Conservation (phyloP, 2,797 vertebrate species). For the Tympanoctomys barrerae region DNA sequence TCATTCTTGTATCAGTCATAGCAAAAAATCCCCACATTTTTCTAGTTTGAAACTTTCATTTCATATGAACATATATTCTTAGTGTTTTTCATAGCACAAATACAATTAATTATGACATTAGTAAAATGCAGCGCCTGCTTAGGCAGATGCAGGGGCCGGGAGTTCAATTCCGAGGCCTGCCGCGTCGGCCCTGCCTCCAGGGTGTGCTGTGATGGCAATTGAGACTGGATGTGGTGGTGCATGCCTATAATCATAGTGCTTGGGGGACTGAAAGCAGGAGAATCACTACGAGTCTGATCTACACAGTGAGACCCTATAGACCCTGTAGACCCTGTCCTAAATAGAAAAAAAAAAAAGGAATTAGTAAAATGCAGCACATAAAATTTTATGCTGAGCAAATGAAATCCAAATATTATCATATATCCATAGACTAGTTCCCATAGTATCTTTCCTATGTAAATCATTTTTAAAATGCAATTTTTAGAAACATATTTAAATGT, state of each 20-base stretch:
- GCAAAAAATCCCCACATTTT: conserved; percentile 54
- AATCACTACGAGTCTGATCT: too few relatives aligned
- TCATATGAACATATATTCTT: conserved; percentile 59
- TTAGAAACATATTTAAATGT: conserved; percentile 63
- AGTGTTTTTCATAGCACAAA: conserved; percentile 75
- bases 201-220: too few relatives aligned
- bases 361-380: conserved; percentile 77
- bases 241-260: too few relatives aligned
- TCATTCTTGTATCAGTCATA: conserved; percentile 64
- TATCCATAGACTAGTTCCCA: conserved; percentile 33
- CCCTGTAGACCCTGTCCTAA: too few relatives aligned
- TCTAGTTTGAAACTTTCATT: conserved; percentile 68
- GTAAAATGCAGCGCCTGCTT: conserved; percentile 66
- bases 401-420: conserved; percentile 63
- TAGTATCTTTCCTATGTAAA: conserved; percentile 64
- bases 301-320: too few relatives aligned
- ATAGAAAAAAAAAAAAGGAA: neutral
- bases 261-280: too few relatives aligned
- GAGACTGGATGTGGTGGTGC: too few relatives aligned
- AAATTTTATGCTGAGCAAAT: conserved; percentile 75
- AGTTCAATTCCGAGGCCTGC: too few relatives aligned
- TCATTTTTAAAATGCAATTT: conserved; percentile 67
- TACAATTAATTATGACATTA: conserved; percentile 80
- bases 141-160: too few relatives aligned
- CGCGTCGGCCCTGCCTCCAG: too few relatives aligned